Base-by-base conservation (phyloP, 1,140 invertebrate genomes). In the Procambarus virginalis region DNA sequence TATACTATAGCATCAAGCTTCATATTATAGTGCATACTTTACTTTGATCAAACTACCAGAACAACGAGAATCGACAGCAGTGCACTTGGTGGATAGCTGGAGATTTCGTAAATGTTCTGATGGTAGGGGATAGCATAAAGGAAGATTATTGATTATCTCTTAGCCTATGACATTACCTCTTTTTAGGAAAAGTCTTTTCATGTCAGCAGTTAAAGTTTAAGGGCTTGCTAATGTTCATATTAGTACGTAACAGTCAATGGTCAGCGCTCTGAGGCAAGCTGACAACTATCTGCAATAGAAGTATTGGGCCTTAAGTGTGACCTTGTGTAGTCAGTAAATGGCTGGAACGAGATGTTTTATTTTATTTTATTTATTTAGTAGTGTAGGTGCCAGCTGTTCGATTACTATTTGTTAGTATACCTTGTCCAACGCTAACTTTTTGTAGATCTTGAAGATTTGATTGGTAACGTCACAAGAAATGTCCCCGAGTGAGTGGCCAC, bases 401-500 rank as follows among this genome's bases (percentile, higher is more conserved):
- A 70, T 70, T 70, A 70, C n/a, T 70, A 64, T 64, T 14, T 64
- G 60, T 64, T 64, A 70, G 68, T 22, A 70, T 20, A 70, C 68
- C 60, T 70, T 70, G 0, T 70, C 68, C n/a, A 70, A 34, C 22
- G 68, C 68, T 34, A 70, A 70, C n/a, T 70, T 70, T 70, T 70
- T 70, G 68, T 70, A 70, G 20, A 70, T 22, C 4, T 68, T 68
- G 64, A 68, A 5, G 68, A 70, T 22, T 70, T 70, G 68, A 70
- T 34, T 70, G 20, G 22, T 22, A 45, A 70, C 22, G 14, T 70
- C n/a, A 70, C 68, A 70, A 34, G 68, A 70, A 22, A 34, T 70
- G 68, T 70, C n/a, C 68, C 68, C 68, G 60, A 64, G 60, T 64
- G 60, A 17, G 60, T 22, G 68, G 68, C 68, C 4, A 22, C 68